phyloP scores from a whole-genome alignment of 2,797 vertebrate species.

The Danio tinwini region DNA sequence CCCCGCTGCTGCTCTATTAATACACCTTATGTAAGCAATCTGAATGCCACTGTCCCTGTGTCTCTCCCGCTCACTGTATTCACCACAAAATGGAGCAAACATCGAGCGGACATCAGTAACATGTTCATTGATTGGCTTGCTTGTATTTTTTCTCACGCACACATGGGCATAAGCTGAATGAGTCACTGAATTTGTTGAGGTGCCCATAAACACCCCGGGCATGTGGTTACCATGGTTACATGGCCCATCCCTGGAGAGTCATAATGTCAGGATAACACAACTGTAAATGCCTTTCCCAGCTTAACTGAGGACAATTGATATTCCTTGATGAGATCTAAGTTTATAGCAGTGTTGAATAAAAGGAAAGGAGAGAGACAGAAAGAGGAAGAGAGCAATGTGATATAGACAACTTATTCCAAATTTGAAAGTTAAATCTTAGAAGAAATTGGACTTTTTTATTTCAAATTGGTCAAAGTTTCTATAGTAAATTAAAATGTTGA shows the following conservation, averaged over 20 bases:
- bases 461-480: no score
- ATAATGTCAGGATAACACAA: conserved; percentile 65
- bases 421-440: no score
- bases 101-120: conserved; percentile 22
- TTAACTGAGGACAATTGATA: neutral
- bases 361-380: neutral
- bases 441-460: no score
- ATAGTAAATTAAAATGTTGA: no score
- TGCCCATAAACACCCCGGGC: conserved; percentile 64
- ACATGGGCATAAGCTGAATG: conserved; percentile 60
- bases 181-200: conserved; percentile 63
- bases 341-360: neutral
- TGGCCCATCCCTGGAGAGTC: conserved; percentile 74
- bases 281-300: neutral
- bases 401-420: no score
- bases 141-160: neutral
- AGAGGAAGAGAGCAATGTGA: neutral
- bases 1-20: conserved; percentile 37
- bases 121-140: neutral
- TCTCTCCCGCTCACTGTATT: conserved; percentile 31
- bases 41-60: conserved; percentile 11
- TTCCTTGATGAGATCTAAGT: no score
- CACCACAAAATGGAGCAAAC: neutral
- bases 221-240: conserved; percentile 77
- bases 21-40: conserved; percentile 50